Percentiles rank a stretch among this genome's conserved stretches.
Evolutionary conservation across 2,888 invertebrate species (phyloP).

Genomic region (Carterocephalus palaemon): DNA sequence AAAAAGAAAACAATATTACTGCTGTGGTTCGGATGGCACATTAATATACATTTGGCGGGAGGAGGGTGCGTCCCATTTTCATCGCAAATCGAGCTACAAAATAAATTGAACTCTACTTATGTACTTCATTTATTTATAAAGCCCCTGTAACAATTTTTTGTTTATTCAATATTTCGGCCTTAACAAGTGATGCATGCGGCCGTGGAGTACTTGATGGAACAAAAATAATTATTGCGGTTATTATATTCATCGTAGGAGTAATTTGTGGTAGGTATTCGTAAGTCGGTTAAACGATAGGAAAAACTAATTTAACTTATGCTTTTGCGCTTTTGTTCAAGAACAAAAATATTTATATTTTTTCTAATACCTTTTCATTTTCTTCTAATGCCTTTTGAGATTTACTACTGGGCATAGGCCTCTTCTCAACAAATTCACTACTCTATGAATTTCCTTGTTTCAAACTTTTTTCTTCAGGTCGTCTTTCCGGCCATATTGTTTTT

Average conservation of each 20-base stretch:
- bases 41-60: constrained; percentile 72
- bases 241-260: constrained; percentile 11
- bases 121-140: constrained; percentile 38
- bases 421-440: too few species aligned
- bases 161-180: constrained; percentile 15
- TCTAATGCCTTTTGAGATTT: too few species aligned
- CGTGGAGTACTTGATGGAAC: constrained; percentile 9
- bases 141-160: constrained; percentile 26
- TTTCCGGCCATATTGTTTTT: too few species aligned
- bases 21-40: constrained; percentile 62
- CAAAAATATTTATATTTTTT: too few species aligned
- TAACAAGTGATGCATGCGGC: constrained; percentile 21
- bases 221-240: constrained; percentile 21
- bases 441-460: too few species aligned
- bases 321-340: too few species aligned
- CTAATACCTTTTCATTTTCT: too few species aligned
- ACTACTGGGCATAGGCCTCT: too few species aligned
- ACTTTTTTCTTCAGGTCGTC: too few species aligned
- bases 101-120: constrained; percentile 55
- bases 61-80: constrained; percentile 53
- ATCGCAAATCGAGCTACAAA: constrained; percentile 64
- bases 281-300: constrained; percentile 10
- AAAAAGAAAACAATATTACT: constrained; percentile 74
- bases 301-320: too few species aligned
- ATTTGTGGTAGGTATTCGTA: constrained; percentile 5